phyloP scores from a whole-genome alignment of 2,888 invertebrate genomes.

The Ellobium chinense region DNA sequence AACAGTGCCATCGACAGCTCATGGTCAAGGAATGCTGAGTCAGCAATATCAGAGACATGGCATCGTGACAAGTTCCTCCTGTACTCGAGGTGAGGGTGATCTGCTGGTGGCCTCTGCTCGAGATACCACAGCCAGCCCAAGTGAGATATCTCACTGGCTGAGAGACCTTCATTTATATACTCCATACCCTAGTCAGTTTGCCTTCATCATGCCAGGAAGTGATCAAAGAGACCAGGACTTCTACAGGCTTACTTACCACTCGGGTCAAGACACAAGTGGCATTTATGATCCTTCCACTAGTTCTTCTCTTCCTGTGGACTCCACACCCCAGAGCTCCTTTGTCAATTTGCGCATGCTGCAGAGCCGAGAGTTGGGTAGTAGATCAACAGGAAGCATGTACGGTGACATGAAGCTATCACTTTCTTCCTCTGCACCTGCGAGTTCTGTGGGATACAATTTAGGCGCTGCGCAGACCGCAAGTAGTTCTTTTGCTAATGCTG shows the following conservation, averaged over 20 bases:
- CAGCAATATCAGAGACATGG: not conserved
- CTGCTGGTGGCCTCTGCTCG: not conserved
- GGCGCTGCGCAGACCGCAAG: not conserved
- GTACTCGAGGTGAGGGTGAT: not conserved
- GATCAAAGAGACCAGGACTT: no score
- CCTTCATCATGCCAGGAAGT: no score
- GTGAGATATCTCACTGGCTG: not conserved
- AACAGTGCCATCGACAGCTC: not conserved
- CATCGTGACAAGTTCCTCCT: not conserved
- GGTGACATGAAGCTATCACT: not conserved
- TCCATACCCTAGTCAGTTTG: not conserved
- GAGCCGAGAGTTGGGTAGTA: conserved; percentile 9
- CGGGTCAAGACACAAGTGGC: not conserved
- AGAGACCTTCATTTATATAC: not conserved
- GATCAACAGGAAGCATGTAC: not conserved
- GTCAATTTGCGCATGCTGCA: not conserved
- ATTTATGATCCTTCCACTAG: not conserved
- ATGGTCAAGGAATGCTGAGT: not conserved
- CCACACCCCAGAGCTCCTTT: not conserved
- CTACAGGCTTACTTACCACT: no score
- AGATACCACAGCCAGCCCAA: not conserved
- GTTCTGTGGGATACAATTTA: not conserved
- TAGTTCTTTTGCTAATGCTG: not conserved
- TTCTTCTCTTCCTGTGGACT: not conserved
- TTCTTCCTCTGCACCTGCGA: not conserved